Conservation (phyloP, 2,113 vertebrate species). For the Callospermophilus lateralis region DNA sequence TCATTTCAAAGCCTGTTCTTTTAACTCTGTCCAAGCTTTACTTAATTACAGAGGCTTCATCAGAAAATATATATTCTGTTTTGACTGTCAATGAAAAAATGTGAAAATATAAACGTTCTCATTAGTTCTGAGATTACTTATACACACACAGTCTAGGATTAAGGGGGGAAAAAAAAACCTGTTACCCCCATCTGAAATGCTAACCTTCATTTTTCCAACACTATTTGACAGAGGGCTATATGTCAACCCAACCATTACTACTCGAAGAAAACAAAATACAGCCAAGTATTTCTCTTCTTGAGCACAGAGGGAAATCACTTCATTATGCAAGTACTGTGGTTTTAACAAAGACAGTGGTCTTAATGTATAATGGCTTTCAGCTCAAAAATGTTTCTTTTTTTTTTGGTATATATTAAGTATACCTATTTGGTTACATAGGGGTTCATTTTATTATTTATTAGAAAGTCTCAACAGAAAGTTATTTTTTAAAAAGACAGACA, state of each 20-base stretch:
- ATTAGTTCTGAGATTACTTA: background rate
- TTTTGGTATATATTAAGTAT: background rate
- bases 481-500: background rate
- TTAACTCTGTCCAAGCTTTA: background rate
- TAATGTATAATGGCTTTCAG: background rate
- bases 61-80: background rate
- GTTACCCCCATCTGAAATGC: background rate
- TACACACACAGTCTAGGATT: background rate
- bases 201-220: background rate
- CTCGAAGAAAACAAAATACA: background rate
- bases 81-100: slow-evolving; percentile 2
- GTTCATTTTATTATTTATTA: background rate
- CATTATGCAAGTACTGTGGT: background rate
- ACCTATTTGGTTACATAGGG: background rate
- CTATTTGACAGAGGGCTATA: background rate
- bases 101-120: background rate
- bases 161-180: background rate
- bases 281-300: background rate
- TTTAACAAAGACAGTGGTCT: background rate
- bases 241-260: background rate
- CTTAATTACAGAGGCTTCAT: background rate
- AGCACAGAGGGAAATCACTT: background rate
- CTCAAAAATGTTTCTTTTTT: background rate
- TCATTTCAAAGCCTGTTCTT: background rate
- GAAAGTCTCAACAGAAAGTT: background rate